phyloP scores from a whole-genome alignment of 2,888 invertebrate genomes.

The Scaptomyza caliginosa region DNA sequence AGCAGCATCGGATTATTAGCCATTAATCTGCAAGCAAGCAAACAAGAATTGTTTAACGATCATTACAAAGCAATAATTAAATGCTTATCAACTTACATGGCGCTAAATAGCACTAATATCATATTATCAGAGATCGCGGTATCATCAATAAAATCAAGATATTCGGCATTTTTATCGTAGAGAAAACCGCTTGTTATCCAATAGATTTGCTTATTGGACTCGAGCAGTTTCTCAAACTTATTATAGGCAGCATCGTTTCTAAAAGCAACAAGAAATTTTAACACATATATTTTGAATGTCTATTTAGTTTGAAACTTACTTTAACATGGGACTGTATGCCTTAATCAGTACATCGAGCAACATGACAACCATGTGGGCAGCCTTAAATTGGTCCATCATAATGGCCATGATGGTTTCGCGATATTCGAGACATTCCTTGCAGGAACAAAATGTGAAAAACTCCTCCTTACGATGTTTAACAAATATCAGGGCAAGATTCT shows the following conservation, averaged over 20 bases:
- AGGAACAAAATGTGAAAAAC: slow-evolving; percentile 83
- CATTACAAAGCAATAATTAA: not conserved
- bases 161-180: slow-evolving; percentile 82
- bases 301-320: slow-evolving; percentile 66
- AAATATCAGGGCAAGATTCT: slow-evolving; percentile 81
- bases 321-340: slow-evolving; percentile 82
- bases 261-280: not conserved
- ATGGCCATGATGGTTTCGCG: slow-evolving; percentile 82
- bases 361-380: slow-evolving; percentile 83
- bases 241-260: slow-evolving; percentile 82
- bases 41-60: not conserved
- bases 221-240: slow-evolving; percentile 81
- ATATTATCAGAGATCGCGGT: slow-evolving; percentile 83
- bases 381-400: slow-evolving; percentile 83
- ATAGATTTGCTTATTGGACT: slow-evolving; percentile 80
- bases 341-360: slow-evolving; percentile 81
- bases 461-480: slow-evolving; percentile 81
- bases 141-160: slow-evolving; percentile 83
- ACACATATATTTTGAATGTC: not conserved
- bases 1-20: slow-evolving; percentile 87
- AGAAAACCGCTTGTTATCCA: slow-evolving; percentile 83
- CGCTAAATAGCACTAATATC: slow-evolving; percentile 83
- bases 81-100: slow-evolving; percentile 75
- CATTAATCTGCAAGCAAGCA: slow-evolving; percentile 83
- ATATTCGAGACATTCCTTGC: slow-evolving; percentile 82